Evolutionary conservation across 2,797 vertebrate species (phyloP).

Genomic region (Aselliscus stoliczkanus): DNA sequence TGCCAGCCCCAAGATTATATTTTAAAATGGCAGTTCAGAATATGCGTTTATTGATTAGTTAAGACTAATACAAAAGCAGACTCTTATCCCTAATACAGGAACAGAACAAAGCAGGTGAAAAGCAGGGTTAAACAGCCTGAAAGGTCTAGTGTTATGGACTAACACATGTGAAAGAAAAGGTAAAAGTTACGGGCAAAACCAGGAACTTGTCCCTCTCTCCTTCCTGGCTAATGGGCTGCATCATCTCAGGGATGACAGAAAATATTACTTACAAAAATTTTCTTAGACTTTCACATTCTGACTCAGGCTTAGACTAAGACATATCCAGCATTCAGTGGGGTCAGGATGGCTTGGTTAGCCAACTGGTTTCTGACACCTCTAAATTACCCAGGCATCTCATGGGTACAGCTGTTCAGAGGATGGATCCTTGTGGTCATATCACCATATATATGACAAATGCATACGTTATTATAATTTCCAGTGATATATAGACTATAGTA

Average conservation of each 20-base stretch:
- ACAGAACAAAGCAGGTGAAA: neutral
- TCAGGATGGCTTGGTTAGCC: neutral
- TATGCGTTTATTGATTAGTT: neutral
- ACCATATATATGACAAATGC: neutral
- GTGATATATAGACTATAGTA: neutral
- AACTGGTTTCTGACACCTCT: neutral
- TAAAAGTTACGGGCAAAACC: neutral
- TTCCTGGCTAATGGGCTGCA: neutral
- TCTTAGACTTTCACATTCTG: neutral
- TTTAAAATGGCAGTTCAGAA: conserved; percentile 1
- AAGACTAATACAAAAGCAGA: neutral
- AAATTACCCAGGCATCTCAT: neutral
- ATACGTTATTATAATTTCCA: neutral
- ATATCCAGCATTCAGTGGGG: neutral
- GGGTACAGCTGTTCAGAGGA: neutral
- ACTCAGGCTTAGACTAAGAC: neutral
- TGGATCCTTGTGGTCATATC: neutral
- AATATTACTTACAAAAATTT: neutral
- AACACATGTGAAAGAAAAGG: neutral
- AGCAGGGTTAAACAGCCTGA: neutral
- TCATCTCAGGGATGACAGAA: neutral
- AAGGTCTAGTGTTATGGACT: neutral
- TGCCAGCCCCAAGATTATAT: neutral
- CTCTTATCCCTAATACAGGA: neutral
- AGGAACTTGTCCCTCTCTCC: neutral